phyloP scores from a whole-genome alignment of 2,113 vertebrate species.

The Scophthalmus maximus region DNA sequence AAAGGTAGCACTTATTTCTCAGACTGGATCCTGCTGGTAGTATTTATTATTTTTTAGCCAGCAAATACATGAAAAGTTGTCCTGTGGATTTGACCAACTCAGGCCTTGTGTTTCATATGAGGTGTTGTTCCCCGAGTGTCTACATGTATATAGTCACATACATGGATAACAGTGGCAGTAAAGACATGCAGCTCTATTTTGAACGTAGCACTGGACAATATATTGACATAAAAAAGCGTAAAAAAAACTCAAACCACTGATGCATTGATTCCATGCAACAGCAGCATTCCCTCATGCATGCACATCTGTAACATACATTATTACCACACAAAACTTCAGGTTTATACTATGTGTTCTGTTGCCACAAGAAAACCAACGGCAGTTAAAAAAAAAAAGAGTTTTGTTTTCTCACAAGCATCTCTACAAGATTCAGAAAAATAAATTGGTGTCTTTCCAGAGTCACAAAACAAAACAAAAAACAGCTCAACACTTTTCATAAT shows the following conservation, averaged over 20 bases:
- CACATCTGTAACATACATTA: conserved; percentile 12
- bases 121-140: background rate
- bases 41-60: background rate
- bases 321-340: background rate
- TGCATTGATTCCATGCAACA: conserved; percentile 53
- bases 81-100: background rate
- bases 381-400: conserved; percentile 30
- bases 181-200: conserved; percentile 28
- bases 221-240: background rate
- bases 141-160: background rate
- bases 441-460: conserved; percentile 27
- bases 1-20: background rate
- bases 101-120: background rate
- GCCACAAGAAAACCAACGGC: conserved; percentile 9
- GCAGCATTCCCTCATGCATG: conserved; percentile 28
- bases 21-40: background rate
- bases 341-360: too few relatives aligned
- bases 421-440: conserved; percentile 62
- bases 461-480: conserved; percentile 26
- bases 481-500: conserved; percentile 5
- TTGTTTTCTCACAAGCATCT: conserved; percentile 1
- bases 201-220: conserved; percentile 3
- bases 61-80: background rate
- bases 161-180: background rate
- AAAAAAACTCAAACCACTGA: background rate